Percentiles rank a stretch among this genome's conserved stretches.
These are phyloP conservation scores for Drosophila crucigera DNA, from an alignment of 2,888 invertebrate genomes.

Conservation along the genomic window DNA sequence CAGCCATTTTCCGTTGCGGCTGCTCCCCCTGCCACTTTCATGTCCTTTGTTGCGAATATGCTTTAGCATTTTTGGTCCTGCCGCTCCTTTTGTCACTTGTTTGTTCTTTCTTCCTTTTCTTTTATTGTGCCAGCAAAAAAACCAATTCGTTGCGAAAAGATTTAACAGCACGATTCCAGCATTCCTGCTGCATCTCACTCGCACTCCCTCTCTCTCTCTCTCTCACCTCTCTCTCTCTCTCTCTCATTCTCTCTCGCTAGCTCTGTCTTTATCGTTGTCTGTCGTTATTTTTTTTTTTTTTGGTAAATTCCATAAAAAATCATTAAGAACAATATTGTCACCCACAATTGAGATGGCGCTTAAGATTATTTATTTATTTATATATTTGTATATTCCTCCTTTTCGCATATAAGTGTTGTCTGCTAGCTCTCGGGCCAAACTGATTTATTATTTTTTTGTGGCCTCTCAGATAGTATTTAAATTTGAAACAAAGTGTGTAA, in stretches of 20 bases:
- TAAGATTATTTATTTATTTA: slow-evolving; percentile 64
- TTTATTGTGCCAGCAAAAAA: slow-evolving; percentile 48
- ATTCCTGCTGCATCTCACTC: background rate
- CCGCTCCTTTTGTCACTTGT: slow-evolving; percentile 24
- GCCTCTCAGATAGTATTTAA: background rate
- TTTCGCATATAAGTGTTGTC: slow-evolving; percentile 2
- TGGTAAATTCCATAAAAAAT: slow-evolving; percentile 58
- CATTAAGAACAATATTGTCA: slow-evolving; percentile 77
- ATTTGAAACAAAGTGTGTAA: background rate
- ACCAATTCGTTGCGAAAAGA: slow-evolving; percentile 55
- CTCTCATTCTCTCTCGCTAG: background rate
- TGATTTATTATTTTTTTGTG: slow-evolving; percentile 19
- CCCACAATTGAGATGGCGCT: slow-evolving; percentile 64
- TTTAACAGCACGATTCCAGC: slow-evolving; percentile 45
- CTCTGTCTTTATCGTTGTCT: background rate
- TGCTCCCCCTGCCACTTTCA: slow-evolving; percentile 25
- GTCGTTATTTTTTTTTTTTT: slow-evolving; percentile 1
- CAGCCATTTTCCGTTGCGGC: background rate
- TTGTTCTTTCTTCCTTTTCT: slow-evolving; percentile 20
- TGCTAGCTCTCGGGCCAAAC: slow-evolving; percentile 6
- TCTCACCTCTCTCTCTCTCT: background rate
- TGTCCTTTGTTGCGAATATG: slow-evolving; percentile 65
- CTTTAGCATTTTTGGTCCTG: slow-evolving; percentile 36
- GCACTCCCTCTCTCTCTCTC: background rate
- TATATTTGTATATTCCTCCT: slow-evolving; percentile 15